Evolutionary conservation across 2,888 invertebrate species (phyloP), one percentile per base, ranked within the genome.

Genomic region (Halocaridina rubra): DNA sequence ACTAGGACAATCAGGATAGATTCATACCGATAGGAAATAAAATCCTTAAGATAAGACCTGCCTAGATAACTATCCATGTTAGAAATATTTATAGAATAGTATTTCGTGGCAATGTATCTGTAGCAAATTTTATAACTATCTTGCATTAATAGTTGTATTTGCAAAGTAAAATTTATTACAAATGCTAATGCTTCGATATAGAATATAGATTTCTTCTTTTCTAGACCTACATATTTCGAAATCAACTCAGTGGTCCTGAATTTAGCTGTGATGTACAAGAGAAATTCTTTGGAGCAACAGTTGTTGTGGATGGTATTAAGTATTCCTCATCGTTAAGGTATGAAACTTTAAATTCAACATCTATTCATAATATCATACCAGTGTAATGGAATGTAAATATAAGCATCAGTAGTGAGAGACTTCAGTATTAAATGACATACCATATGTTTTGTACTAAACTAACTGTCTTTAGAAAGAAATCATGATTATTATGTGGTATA

Each of bases 211-310:
- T 30, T 30, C 8, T 10, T 30, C 7, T 3, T 46, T 86, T 86
- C 79, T 82, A 86, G 86, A 86, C 78, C 4, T 32, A 86, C 24
- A 53, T 82, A 27, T 86, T 79, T 53, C 74, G 77, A 30, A 86
- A 86, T 24, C 33, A 79, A n/a, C 33, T 86, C 29, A 72, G 59
- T 32, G 69, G 78, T 3, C 81, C 82, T 19, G 8, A 61, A n/a
- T 86, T 67, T 71, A 78, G 27, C 22, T 76, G 74, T 39, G 33
- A 57, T 61, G 64, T 86, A 57, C 46, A 74, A 5, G 86, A 86
- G 32, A 86, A 86, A 32, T 86, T 82, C 67, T 86, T 86, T 59
- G 19, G 72, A 30, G 81, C 81, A 19, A 72, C 81, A 32, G 81
- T 86, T 13, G 69, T 39, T 30, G 86, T 86, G 22, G 79, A 82